Evolutionary conservation across 2,797 vertebrate species (phyloP), one percentile per base, ranked within the genome.

Genomic region (Sebastes hubbsi): DNA sequence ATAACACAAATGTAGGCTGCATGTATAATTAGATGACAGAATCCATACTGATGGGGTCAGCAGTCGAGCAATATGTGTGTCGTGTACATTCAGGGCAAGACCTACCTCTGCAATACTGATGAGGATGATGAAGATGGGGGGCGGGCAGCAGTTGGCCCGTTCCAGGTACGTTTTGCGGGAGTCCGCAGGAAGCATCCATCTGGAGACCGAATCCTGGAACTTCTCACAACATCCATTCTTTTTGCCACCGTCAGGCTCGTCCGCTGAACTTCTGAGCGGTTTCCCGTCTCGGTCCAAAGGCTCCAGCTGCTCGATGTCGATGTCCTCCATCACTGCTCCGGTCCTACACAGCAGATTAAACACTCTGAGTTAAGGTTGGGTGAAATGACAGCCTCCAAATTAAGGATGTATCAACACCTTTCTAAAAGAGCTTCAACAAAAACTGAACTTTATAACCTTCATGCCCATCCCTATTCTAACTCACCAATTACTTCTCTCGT

Each of bases 121-220:
- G 71, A 93, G 90, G 88, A 98, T 96, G 90, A 98, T 97, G 94
- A 98, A 98, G 83, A 98, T 86, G 0, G 97, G 97, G 0, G 97
- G 97, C 0, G 97, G 97, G 52, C 95, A 90, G 91, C 97, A 98
- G 93, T 96, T 97, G 63, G 97, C 95, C 18, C 97, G 94, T 66
- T 97, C 95, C 72, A 97, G 13, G 83, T 98, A 98, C 0, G 58
- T 92, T 75, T 82, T 79, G 24, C 95, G 94, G 6, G 46, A 24
- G 0, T 94, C 80, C 64, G 95, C 93, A 0, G 97, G 97, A 42
- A 98, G 97, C 96, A 98, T 97, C 96, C 96, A 98, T 67, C 80
- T 95, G 61, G 97, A 97, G 73, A 98, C 80, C 0, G 91, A 56
- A 8, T 22, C 72, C 13, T 98, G 96, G 64, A 98, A 94, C 78